Evolutionary conservation across 2,888 invertebrate species (phyloP).

Genomic region (Slavum lentiscoides): DNA sequence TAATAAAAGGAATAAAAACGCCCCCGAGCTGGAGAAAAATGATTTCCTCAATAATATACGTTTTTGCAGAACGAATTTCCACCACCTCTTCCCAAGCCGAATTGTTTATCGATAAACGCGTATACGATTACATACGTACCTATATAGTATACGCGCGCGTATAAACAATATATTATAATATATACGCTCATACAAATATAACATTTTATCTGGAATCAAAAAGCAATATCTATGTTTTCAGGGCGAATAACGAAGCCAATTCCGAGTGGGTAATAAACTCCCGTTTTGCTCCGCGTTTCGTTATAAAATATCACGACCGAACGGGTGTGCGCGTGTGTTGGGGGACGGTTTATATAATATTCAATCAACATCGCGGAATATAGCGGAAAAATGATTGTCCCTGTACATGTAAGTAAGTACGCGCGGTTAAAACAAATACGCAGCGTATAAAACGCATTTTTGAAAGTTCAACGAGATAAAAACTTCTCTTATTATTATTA

Average conservation of each 20-base stretch:
- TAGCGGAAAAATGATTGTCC: conserved; percentile 28
- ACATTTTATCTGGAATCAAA: conserved; percentile 47
- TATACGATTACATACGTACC: no score
- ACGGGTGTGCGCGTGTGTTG: no score
- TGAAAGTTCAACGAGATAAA: no score
- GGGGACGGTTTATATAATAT: conserved; percentile 13
- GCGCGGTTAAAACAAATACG: conserved; percentile 23
- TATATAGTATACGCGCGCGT: conserved; percentile 2
- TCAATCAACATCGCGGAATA: conserved; percentile 34
- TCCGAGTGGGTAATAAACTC: conserved; percentile 42
- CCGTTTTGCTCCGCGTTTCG: conserved; percentile 15
- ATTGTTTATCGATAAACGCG: conserved; percentile 33
- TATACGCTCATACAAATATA: conserved; percentile 17
- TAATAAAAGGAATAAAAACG: conserved; percentile 28
- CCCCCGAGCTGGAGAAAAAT: conserved; percentile 31
- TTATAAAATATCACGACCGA: background rate
- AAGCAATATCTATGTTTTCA: conserved; percentile 41
- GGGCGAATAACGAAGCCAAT: conserved; percentile 38
- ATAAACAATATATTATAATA: background rate
- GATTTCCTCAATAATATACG: conserved; percentile 16
- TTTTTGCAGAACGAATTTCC: conserved; percentile 29
- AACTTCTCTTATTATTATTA: no score
- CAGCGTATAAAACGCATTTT: no score
- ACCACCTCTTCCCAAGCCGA: background rate
- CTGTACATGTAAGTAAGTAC: background rate